Percentiles rank a stretch among this genome's conserved stretches.
These are phyloP conservation scores for Drosophila mimica DNA, from an alignment of 2,888 invertebrate genomes.

Conservation along the genomic window DNA sequence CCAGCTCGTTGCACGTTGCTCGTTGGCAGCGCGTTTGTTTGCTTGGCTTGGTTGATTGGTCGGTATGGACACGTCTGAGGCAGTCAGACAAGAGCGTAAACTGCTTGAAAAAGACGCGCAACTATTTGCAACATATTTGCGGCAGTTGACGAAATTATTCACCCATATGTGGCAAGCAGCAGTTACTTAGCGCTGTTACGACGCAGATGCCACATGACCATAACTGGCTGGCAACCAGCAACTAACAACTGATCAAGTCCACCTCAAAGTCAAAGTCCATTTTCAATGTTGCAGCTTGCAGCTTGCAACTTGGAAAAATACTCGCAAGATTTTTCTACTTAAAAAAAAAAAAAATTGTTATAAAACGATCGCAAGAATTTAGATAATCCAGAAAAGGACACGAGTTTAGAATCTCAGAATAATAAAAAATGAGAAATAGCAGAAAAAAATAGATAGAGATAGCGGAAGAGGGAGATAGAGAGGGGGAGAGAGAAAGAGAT, in stretches of 20 bases:
- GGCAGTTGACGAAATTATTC: slow-evolving; percentile 58
- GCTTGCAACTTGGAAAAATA: slow-evolving; percentile 17
- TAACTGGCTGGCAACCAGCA: slow-evolving; percentile 38
- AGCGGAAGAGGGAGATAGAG: no score
- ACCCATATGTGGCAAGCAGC: slow-evolving; percentile 62
- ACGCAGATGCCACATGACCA: slow-evolving; percentile 49
- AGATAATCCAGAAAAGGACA: slow-evolving; percentile 21
- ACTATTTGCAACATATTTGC: slow-evolving; percentile 58
- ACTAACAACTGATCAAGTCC: slow-evolving; percentile 22
- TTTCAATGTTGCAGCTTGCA: slow-evolving; percentile 18
- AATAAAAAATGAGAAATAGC: neutral
- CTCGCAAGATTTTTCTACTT: neutral
- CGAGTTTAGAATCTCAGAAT: neutral
- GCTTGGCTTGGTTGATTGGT: slow-evolving; percentile 53
- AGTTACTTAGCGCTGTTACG: slow-evolving; percentile 42
- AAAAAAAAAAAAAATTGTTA: neutral
- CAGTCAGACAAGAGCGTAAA: neutral
- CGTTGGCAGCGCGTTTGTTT: slow-evolving; percentile 49
- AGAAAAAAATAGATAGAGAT: neutral
- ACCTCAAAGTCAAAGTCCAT: slow-evolving; percentile 6
- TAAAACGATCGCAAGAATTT: slow-evolving; percentile 15
- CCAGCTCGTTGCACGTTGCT: slow-evolving; percentile 42
- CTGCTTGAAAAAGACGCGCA: slow-evolving; percentile 25
- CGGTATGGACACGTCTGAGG: slow-evolving; percentile 7
- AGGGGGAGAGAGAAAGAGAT: no score